phyloP scores from a whole-genome alignment of 2,113 vertebrate genomes.

The Triplophysa rosa region DNA sequence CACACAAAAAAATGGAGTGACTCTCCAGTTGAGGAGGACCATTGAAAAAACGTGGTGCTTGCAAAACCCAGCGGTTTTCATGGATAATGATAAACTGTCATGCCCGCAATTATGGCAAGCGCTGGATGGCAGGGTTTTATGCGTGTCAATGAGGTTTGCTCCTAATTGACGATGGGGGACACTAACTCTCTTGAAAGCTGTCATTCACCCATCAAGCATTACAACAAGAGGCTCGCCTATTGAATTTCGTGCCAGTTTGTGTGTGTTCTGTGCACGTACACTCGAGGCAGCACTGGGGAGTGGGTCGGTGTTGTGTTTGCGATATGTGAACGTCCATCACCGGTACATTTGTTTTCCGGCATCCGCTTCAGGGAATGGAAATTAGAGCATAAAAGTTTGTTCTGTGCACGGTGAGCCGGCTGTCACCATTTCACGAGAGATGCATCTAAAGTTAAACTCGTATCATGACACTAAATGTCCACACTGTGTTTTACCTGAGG shows the following conservation, averaged over 20 bases:
- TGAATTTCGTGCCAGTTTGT: slow-evolving; percentile 67
- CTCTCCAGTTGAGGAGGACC: slow-evolving; percentile 74
- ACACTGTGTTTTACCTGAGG: slow-evolving; percentile 41
- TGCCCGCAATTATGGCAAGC: slow-evolving; percentile 80
- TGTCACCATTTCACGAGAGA: slow-evolving; percentile 48
- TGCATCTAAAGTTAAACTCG: slow-evolving; percentile 48
- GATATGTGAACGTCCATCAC: slow-evolving; percentile 50
- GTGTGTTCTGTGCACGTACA: slow-evolving; percentile 7
- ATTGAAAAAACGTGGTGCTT: slow-evolving; percentile 73
- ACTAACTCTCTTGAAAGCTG: slow-evolving; percentile 71
- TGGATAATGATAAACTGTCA: slow-evolving; percentile 83
- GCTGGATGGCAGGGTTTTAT: slow-evolving; percentile 70
- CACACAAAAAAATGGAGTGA: slow-evolving; percentile 65
- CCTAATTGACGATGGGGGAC: slow-evolving; percentile 78
- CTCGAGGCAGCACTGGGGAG: slow-evolving; percentile 39
- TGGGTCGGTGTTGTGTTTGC: slow-evolving; percentile 38
- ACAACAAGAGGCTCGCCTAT: slow-evolving; percentile 66
- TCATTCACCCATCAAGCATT: slow-evolving; percentile 68
- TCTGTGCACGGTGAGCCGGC: slow-evolving; percentile 26
- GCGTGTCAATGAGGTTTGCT: slow-evolving; percentile 74
- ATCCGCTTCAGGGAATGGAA: slow-evolving; percentile 53
- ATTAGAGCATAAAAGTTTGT: slow-evolving; percentile 47
- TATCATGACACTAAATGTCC: slow-evolving; percentile 47
- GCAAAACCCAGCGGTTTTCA: slow-evolving; percentile 79
- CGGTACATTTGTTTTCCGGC: slow-evolving; percentile 39